phyloP scores from a whole-genome alignment of 1,140 invertebrate species.

The Bombus ignitus region DNA sequence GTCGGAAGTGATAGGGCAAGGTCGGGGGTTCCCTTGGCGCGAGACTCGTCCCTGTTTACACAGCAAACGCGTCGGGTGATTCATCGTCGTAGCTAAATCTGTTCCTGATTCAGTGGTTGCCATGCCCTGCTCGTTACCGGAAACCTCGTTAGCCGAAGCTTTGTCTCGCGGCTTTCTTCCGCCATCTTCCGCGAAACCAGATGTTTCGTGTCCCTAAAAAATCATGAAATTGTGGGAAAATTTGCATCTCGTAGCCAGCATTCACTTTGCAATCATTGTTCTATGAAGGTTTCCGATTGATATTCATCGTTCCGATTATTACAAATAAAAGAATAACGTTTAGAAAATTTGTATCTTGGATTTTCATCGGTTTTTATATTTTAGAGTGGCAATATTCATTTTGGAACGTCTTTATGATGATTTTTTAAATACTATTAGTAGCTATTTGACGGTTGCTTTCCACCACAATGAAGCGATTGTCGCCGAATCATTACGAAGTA shows the following conservation, averaged over 20 bases:
- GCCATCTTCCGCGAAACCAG: not conserved
- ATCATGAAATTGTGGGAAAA: not conserved
- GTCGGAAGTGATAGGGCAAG: not conserved
- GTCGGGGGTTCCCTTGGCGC: slow-evolving; percentile 20
- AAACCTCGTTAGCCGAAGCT: not conserved
- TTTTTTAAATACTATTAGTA: too few species aligned
- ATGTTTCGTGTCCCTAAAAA: not conserved
- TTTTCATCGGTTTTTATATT: too few species aligned
- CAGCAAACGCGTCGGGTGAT: slow-evolving; percentile 69
- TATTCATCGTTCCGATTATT: too few species aligned
- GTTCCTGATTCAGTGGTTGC: slow-evolving; percentile 36
- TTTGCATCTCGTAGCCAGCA: not conserved
- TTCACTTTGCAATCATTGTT: too few species aligned
- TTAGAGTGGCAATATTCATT: too few species aligned
- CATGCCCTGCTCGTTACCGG: not conserved
- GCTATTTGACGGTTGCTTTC: too few species aligned
- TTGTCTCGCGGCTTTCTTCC: not conserved
- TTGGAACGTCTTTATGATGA: too few species aligned
- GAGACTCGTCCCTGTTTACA: slow-evolving; percentile 68
- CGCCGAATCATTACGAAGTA: too few species aligned
- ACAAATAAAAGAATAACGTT: too few species aligned
- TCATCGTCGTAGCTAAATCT: slow-evolving; percentile 64
- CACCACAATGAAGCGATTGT: too few species aligned
- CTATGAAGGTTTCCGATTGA: too few species aligned
- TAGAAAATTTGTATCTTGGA: too few species aligned